Base-by-base conservation (phyloP, 2,797 vertebrate species). In the Gallirallus australis region DNA sequence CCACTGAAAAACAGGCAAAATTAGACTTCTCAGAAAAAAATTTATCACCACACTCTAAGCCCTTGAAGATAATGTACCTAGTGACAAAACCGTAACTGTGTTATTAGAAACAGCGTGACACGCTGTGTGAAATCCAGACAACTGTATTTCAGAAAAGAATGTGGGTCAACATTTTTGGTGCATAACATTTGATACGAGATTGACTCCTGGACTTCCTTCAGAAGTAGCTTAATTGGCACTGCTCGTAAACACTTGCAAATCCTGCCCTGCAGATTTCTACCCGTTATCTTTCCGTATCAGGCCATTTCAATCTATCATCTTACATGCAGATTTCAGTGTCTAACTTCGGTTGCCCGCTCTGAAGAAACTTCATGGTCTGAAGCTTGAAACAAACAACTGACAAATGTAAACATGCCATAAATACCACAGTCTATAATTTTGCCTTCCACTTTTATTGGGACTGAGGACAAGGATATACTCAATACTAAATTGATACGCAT, bases 401-500 rank as follows among this genome's bases (percentile, higher is more conserved):
- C 48, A 86, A 96, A 91, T 31, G 21, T 39, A 78, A 94, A 92
- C 56, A 45, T 35, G n/a, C 57, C 65, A 66, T 83, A 94, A 90
- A 87, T 59, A 89, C 59, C 69, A 90, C 31, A 61, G 72, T 40
- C 70, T 90, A 4, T 77, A 81, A 72, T 83, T 60, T 76, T 65
- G 71, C 77, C 80, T 94, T 93, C 94, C 80, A 85, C 75, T 96
- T 96, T 91, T 86, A 48, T 76, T 3, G 2, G 42, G 61, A 89
- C 78, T 25, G 78, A 86, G 63, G 57, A 91, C 65, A 87, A 95
- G 94, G 65, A 45, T 94, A 93, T 25, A 24, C 72, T 92, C 86
- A 84, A 91, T 96, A n/a, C 52, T 92, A 94, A 97, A 94, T 80
- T 90, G 94, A 95, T 94, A 94, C 7, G 2, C 86, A 90, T 96